phyloP scores from a whole-genome alignment of 2,113 vertebrate genomes.

The Petroica traversi region DNA sequence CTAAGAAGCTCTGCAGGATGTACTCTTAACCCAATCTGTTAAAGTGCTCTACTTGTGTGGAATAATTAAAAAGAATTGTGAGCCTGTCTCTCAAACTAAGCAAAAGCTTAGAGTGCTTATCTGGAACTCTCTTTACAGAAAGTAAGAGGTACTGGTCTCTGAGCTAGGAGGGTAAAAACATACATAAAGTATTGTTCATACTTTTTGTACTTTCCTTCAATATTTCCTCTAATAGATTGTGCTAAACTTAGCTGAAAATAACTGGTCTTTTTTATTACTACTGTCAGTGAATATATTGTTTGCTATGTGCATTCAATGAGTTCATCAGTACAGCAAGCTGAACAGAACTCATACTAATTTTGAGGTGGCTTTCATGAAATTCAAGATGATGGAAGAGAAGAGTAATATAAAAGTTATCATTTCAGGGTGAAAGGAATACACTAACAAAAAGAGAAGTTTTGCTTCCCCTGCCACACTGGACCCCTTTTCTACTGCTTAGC shows the following conservation, averaged over 20 bases:
- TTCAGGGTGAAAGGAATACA: neutral
- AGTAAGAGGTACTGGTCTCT: neutral
- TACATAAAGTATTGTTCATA: neutral
- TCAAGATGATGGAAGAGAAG: neutral
- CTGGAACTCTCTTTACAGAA: neutral
- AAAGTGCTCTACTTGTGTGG: neutral
- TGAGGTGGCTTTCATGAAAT: neutral
- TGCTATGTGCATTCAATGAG: neutral
- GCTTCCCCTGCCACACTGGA: neutral
- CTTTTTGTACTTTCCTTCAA: neutral
- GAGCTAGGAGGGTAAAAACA: neutral
- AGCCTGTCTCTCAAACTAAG: constrained; percentile 13
- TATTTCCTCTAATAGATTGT: neutral
- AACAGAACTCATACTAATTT: neutral
- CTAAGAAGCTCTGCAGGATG: constrained; percentile 15
- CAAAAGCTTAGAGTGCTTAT: neutral
- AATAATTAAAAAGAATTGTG: constrained; percentile 16
- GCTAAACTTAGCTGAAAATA: neutral
- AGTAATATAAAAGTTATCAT: neutral
- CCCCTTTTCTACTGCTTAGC: constrained; percentile 36
- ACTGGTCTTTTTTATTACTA: neutral
- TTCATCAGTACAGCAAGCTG: neutral
- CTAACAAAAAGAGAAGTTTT: constrained; percentile 24
- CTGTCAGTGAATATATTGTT: neutral
- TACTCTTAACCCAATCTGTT: constrained; percentile 10